Evolutionary conservation across 2,797 vertebrate genomes (phyloP).

Genomic region (Bovichtus diacanthus): DNA sequence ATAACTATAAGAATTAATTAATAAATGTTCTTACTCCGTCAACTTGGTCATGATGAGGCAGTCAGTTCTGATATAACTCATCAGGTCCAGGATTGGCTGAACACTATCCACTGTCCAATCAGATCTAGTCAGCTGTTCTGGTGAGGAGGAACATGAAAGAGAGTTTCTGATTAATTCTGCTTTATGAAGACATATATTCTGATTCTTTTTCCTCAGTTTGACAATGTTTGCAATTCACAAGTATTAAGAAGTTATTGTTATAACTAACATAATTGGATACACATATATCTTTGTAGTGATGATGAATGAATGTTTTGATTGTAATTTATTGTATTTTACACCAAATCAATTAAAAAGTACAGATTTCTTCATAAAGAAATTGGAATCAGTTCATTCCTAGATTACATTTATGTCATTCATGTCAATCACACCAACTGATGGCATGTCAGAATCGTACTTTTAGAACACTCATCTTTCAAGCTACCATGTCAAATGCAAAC

Average conservation of each 20-base stretch:
- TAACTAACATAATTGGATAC: background rate
- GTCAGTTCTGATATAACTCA: conserved; percentile 94
- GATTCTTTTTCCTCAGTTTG: background rate
- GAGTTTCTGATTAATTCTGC: background rate
- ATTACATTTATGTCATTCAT: background rate
- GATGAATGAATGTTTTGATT: background rate
- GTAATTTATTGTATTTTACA: background rate
- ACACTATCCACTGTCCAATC: conserved; percentile 91
- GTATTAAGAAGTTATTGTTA: background rate
- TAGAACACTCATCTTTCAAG: background rate
- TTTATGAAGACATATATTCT: background rate
- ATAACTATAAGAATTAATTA: too few relatives aligned
- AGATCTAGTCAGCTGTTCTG: conserved; percentile 89
- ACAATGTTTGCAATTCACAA: background rate
- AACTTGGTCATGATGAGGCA: conserved; percentile 87
- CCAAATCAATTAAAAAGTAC: background rate
- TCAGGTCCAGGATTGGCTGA: conserved; percentile 90
- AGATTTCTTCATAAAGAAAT: background rate
- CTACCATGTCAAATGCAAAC: background rate
- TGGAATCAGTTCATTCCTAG: background rate
- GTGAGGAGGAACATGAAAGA: conserved; percentile 13
- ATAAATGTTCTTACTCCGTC: conserved; percentile 87
- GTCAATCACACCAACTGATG: background rate
- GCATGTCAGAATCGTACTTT: background rate
- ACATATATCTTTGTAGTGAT: background rate